Percentiles rank a stretch among this genome's conserved stretches.
Conservation (phyloP, 2,113 vertebrate genomes). For the Pachycephala philippinensis region DNA sequence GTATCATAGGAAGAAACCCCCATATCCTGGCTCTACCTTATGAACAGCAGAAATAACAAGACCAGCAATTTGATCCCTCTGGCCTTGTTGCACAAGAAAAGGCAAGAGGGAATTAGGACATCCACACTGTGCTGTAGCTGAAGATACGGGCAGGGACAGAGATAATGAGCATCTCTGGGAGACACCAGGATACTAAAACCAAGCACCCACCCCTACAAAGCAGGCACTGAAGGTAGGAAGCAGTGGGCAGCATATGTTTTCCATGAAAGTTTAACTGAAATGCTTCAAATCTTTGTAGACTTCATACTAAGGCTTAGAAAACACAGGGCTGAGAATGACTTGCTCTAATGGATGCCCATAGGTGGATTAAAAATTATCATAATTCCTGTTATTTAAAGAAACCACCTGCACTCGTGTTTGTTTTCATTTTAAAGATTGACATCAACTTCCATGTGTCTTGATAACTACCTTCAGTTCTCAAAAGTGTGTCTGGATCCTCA, state of each 20-base stretch:
- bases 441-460: not conserved
- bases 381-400: not conserved
- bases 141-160: not conserved
- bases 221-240: not conserved
- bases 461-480: not conserved
- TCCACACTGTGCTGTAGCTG: rapidly evolving
- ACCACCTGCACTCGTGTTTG: not conserved
- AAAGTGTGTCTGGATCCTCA: not conserved
- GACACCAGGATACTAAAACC: not conserved
- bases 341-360: not conserved
- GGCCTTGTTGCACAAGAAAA: not conserved
- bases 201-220: not conserved
- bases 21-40: not conserved
- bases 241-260: not conserved
- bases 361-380: not conserved
- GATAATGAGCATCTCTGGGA: not conserved
- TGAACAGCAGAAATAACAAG: not conserved
- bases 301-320: not conserved
- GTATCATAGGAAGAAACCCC: not conserved
- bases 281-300: not conserved
- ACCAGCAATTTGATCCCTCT: not conserved
- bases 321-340: not conserved
- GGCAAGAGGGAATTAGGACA: not conserved
- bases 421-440: not conserved
- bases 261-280: not conserved